Conservation (phyloP, 2,113 vertebrate genomes). For the Aptenodytes patagonicus region DNA sequence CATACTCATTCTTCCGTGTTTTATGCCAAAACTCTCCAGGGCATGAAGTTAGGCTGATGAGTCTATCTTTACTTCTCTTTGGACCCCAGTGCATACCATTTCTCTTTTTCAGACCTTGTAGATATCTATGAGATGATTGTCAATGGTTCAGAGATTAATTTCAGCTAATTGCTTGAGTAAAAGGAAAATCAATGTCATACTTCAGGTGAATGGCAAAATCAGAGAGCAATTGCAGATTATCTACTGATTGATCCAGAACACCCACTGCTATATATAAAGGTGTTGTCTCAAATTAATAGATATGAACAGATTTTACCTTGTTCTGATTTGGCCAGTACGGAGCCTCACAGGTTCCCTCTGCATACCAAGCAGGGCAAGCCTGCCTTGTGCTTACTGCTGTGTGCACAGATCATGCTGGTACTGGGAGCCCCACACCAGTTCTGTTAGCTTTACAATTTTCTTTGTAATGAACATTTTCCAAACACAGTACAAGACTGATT, state of each 20-base stretch:
- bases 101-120: neutral
- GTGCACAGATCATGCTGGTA: neutral
- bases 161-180: neutral
- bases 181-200: neutral
- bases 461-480: neutral
- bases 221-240: neutral
- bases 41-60: neutral
- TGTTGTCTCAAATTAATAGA: neutral
- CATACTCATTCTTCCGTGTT: neutral
- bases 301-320: neutral
- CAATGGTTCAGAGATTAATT: neutral
- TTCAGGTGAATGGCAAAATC: neutral
- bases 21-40: neutral
- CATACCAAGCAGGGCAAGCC: neutral
- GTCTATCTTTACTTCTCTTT: neutral
- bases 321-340: neutral
- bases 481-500: neutral
- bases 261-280: neutral
- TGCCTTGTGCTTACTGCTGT: neutral
- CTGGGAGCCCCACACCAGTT: neutral
- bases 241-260: neutral
- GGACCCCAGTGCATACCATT: neutral
- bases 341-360: neutral
- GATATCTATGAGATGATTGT: neutral
- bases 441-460: neutral